Evolutionary conservation across 1,140 invertebrate species (phyloP), one percentile per base, ranked within the genome.

Genomic region (Tribolium madens): DNA sequence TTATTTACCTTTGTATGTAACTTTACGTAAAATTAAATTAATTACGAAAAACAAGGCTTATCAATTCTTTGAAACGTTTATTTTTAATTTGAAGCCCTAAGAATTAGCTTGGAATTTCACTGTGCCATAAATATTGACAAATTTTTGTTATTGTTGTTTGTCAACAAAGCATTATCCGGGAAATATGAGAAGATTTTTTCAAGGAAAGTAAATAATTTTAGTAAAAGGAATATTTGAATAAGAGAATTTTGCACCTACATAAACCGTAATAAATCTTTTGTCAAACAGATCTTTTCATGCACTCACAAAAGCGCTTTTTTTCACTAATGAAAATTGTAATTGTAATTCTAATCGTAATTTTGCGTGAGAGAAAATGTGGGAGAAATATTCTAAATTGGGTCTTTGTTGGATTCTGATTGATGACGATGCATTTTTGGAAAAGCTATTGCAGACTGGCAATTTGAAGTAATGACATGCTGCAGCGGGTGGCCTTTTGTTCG

Each of bases 371-470:
- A 52, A 14, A 15, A n/a, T n/a, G 48, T 52, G 14, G 9, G 10
- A 4, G 9, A 57, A 18, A 9, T 9, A 21, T 57, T 21, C n/a
- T 18, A 21, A 57, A 57, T 57, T 50, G 9, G 17, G 17, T 15
- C 9, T 52, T 4, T 7, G 50, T 15, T 57, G 52, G 17, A 21
- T 18, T 57, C 10, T 57, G 52, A 57, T 57, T 57, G 52, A 57
- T 50, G 48, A 50, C 48, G n/a, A 57, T 57, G 52, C 14, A 57
- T 57, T 57, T 57, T 57, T 57, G 7, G 17, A 21, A 57, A 50
- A 14, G 48, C 13, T 50, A 50, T 50, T 50, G 48, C 48, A 3
- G 48, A 13, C 10, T 17, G 5, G 48, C 48, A 50, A 50, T 50
- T 42, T 42, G 36, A 42, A 10, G 36, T 42, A 42, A 42, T 42